Base-by-base conservation (phyloP, 2,888 invertebrate genomes). In the Leucophenga montana region DNA sequence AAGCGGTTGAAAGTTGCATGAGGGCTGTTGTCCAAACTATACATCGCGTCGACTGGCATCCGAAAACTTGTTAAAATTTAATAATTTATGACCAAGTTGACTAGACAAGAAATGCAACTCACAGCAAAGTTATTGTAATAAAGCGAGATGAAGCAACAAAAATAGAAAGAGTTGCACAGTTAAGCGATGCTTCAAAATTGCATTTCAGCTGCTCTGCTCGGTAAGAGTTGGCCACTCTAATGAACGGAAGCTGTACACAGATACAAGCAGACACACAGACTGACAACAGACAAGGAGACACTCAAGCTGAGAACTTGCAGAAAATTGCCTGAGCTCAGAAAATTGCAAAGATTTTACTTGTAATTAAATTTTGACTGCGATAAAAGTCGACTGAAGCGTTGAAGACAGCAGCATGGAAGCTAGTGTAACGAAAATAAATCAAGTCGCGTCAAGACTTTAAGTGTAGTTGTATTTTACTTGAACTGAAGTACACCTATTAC, bases 1-100 rank as follows among this genome's bases (percentile, higher is more conserved):
- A 8, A 50, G 48, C 46, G 48, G 48, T 48, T 65, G 27, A 13
- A 46, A 18, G 46, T 50, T 65, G 14, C 48, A 72, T 76, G 76
- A 75, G 72, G 71, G 70, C 75, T 76, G 75, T 77, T 79, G 80
- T 70, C 33, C 33, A 33, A 33, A 33, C 33, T 33, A 33, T 33
- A 5, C 73, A 73, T 69, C 77, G 80, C 73, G 78, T 79, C 39
- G 11, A 39, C 5, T 39, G 8, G 39, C 9, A 39, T 8, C 4
- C 76, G 57, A 84, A 83, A 83, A 83, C 84, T 83, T 83, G 82
- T 79, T 83, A 80, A 83, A 83, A 84, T 82, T 84, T 83, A 80
- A 80, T 83, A 83, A 83, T 83, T 83, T 83, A 83, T 84, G 83
- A 61, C 65, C 64, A 73, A 75, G 74, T 71, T 75, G 74, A 71